Evolutionary conservation across 2,797 vertebrate genomes (phyloP).

Genomic region (Spondyliosoma cantharus): DNA sequence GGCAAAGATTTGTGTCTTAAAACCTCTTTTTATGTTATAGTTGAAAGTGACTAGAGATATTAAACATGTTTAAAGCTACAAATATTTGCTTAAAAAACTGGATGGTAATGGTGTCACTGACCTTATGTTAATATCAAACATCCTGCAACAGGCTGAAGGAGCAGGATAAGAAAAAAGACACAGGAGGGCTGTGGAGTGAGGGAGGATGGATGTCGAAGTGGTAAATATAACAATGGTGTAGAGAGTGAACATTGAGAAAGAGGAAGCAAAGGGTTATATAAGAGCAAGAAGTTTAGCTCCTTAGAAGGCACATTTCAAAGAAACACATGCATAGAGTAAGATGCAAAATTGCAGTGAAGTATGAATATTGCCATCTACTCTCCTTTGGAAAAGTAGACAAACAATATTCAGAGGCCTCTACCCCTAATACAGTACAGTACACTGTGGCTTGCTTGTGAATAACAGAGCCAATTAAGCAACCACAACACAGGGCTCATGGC

Average conservation of each 20-base stretch:
- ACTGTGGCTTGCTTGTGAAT: slow-evolving; percentile 69
- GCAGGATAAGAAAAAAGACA: not conserved
- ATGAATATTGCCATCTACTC: slow-evolving; percentile 46
- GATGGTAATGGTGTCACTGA: not conserved
- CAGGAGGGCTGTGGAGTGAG: not conserved
- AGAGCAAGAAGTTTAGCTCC: slow-evolving; percentile 5
- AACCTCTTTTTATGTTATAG: not conserved
- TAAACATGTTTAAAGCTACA: too few species aligned
- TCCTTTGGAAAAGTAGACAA: slow-evolving; percentile 52
- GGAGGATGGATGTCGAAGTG: not conserved
- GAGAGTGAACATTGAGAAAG: not conserved
- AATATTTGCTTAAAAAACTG: not conserved
- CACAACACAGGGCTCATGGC: slow-evolving; percentile 79
- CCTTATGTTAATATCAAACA: not conserved
- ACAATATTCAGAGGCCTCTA: slow-evolving; percentile 39
- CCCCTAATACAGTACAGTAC: slow-evolving; percentile 41
- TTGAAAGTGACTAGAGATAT: too few species aligned
- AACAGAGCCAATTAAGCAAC: slow-evolving; percentile 81
- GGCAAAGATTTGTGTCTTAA: not conserved
- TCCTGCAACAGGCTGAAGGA: not conserved
- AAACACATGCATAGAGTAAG: slow-evolving; percentile 6
- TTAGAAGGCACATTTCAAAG: slow-evolving; percentile 1
- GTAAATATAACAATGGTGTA: not conserved
- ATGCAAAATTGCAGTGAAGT: slow-evolving; percentile 31
- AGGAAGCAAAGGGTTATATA: not conserved